Evolutionary conservation across 2,888 invertebrate species (phyloP), one percentile per base, ranked within the genome.

Genomic region (Stenodema calcarata): DNA sequence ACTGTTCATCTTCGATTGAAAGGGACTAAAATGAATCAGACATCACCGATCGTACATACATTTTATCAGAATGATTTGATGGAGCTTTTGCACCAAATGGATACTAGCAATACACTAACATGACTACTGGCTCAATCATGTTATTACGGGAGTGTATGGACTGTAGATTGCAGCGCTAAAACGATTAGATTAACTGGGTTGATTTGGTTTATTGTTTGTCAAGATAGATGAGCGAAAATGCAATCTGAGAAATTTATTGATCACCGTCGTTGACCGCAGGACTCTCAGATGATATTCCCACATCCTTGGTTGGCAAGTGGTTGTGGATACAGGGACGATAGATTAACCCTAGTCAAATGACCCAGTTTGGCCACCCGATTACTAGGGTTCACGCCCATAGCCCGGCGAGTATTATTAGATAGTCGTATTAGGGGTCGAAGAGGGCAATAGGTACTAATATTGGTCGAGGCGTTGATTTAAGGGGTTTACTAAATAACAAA

Each of bases 261-360:
- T 7, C 6, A 23, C 62, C 62, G 2, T 27, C 42, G 44, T 44
- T 44, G 41, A 44, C 78, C 78, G 23, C 78, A 23, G 62, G 62
- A 11, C 44, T 78, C 2, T 35, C 41, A 44, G 35, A 2, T 35
- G 35, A 42, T 78, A 78, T 78, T 2, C 70, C 41, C 30, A 35
- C n/a, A 41, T 73, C 73, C 44, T 78, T 23, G 44, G 12, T 23
- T 27, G 27, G 78, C 18, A 12, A 12, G 42, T n/a, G 35, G 35
- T 12, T 47, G 47, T 2, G 47, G 14, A 1, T 4, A 16, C 14
- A 12, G 62, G 23, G 41, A 14, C 23, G 44, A 9, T 12, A 78
- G 47, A 78, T 78, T 78, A 78, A 78, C 78, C 44, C 78, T 23
- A 44, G 78, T 78, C 27, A 44, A 78, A 78, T 44, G 78, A 78